These are phyloP conservation scores for Acropternis orthonyx DNA, from an alignment of 2,797 vertebrate species.

Conservation along the genomic window DNA sequence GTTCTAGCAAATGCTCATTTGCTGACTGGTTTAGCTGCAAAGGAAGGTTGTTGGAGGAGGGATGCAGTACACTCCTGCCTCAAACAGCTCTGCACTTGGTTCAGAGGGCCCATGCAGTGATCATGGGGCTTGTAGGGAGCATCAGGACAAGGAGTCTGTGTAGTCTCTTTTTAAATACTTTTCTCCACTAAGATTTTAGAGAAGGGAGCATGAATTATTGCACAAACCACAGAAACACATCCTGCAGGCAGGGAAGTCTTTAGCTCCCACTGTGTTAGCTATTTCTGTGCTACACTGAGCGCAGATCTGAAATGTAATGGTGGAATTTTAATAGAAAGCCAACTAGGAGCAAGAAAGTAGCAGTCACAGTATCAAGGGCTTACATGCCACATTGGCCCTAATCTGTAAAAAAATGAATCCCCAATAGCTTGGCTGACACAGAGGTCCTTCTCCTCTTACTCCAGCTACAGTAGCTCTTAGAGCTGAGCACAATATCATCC, in stretches of 20 bases:
- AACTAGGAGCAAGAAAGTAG: background rate
- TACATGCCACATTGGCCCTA: background rate
- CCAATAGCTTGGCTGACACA: background rate
- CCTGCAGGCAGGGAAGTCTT: background rate
- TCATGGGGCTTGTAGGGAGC: background rate
- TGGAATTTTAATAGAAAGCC: slow-evolving; percentile 8
- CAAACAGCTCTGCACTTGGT: fast-evolving
- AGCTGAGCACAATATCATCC: fast-evolving
- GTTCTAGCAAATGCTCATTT: background rate
- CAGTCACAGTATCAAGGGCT: background rate
- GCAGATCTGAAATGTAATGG: background rate
- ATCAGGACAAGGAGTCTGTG: background rate
- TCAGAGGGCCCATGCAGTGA: background rate
- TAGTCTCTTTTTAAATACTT: background rate
- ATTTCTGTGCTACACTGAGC: background rate
- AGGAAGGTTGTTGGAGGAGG: background rate
- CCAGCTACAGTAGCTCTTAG: background rate
- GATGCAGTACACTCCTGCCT: fast-evolving
- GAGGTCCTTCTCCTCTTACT: background rate
- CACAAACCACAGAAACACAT: background rate
- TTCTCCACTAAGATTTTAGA: background rate
- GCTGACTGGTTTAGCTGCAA: background rate
- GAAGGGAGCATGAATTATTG: background rate
- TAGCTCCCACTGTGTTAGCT: background rate
- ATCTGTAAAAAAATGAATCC: background rate